Percentiles rank a stretch among this genome's conserved stretches.
These are phyloP conservation scores for Heliconius ethilla DNA, from an alignment of 2,888 invertebrate species.

Conservation along the genomic window DNA sequence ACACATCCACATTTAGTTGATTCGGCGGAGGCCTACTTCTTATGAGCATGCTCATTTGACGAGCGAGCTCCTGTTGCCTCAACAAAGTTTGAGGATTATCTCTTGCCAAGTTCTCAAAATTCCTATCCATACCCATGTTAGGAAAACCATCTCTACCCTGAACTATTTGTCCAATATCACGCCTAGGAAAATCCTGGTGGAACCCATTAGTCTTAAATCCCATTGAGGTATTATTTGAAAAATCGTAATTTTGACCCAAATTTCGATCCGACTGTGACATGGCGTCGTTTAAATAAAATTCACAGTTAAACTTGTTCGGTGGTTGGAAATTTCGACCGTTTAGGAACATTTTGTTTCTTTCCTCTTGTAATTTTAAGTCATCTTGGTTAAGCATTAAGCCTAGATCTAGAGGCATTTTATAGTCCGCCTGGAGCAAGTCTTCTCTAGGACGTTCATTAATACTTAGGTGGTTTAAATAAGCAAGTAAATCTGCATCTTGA, in stretches of 20 bases:
- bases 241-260: conserved; percentile 68
- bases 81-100: conserved; percentile 63
- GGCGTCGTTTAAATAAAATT: conserved; percentile 64
- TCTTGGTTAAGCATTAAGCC: conserved; percentile 65
- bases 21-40: conserved; percentile 72
- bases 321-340: conserved; percentile 64
- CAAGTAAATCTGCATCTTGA: conserved; percentile 66
- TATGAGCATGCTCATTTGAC: conserved; percentile 74
- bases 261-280: conserved; percentile 64
- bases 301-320: conserved; percentile 64
- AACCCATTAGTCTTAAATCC: conserved; percentile 71
- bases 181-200: conserved; percentile 62
- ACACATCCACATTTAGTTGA: conserved; percentile 73
- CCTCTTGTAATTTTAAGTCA: conserved; percentile 60
- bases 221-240: conserved; percentile 54
- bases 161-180: conserved; percentile 64
- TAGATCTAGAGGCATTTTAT: conserved; percentile 66
- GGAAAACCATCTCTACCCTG: conserved; percentile 59
- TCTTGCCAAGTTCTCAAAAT: conserved; percentile 59
- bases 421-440: conserved; percentile 62
- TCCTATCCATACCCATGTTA: conserved; percentile 60
- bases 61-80: conserved; percentile 72
- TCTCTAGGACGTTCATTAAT: conserved; percentile 63
- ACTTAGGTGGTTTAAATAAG: conserved; percentile 69
- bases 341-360: conserved; percentile 66